Conservation (phyloP, 2,888 invertebrate species). For the Acanthosepion esculentum region DNA sequence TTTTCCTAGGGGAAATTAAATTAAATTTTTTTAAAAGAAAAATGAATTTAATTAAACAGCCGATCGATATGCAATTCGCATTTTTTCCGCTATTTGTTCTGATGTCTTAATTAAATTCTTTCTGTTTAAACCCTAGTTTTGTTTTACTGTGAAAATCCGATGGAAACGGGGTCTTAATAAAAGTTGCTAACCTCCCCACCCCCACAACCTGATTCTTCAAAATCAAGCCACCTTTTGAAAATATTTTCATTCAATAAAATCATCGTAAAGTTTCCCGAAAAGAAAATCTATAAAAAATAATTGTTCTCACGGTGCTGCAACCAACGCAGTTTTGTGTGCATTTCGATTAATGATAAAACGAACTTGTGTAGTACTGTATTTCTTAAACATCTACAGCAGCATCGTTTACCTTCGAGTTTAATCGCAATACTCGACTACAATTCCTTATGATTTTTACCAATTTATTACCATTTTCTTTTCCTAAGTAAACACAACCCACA, state of each 20-base stretch:
- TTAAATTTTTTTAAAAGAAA: not conserved
- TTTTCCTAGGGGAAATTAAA: not conserved
- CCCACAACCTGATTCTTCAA: not conserved
- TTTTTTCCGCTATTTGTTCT: not conserved
- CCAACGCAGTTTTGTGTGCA: no score
- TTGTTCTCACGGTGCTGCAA: no score
- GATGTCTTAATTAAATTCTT: not conserved
- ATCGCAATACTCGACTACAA: no score
- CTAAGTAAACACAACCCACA: no score
- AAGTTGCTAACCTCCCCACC: not conserved
- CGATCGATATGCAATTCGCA: not conserved
- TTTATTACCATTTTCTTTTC: no score
- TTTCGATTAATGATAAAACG: no score
- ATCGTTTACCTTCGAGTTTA: no score
- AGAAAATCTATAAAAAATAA: no score
- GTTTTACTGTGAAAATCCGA: not conserved
- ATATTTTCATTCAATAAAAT: not conserved
- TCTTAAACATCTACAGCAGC: no score
- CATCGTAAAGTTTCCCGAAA: not conserved
- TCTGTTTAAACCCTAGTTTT: not conserved
- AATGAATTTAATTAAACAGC: not conserved
- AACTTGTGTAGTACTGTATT: no score
- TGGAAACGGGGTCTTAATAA: not conserved
- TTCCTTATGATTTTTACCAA: no score
- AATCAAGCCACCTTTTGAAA: not conserved